These are phyloP conservation scores for Podarcis cretensis DNA, from an alignment of 2,113 vertebrate species.

Conservation along the genomic window DNA sequence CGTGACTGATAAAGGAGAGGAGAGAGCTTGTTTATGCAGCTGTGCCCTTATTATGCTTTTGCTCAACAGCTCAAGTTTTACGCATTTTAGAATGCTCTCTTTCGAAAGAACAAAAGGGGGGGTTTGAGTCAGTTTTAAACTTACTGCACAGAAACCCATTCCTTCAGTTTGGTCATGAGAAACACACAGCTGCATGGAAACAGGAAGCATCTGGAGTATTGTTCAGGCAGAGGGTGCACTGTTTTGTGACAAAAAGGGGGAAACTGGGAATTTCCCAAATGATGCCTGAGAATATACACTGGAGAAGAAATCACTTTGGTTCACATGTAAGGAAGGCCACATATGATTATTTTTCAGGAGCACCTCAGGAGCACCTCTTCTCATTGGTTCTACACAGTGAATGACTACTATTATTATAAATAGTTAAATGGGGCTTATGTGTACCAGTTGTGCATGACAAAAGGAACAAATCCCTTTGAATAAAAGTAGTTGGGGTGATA, in stretches of 20 bases:
- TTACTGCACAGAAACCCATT: too few relatives aligned
- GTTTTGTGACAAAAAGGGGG: rapidly evolving
- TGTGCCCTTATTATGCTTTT: too few relatives aligned
- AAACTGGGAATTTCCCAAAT: background rate
- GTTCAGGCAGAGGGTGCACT: background rate
- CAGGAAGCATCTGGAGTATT: conserved; percentile 25
- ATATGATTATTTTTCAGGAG: too few relatives aligned
- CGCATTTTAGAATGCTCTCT: too few relatives aligned
- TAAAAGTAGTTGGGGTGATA: background rate
- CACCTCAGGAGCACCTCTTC: too few relatives aligned
- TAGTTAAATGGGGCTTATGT: background rate
- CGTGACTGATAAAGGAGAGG: too few relatives aligned
- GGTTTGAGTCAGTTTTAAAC: too few relatives aligned
- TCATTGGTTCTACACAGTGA: background rate
- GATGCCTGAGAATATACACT: background rate
- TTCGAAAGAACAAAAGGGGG: too few relatives aligned
- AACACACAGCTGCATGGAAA: conserved; percentile 52
- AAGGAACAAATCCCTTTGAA: background rate
- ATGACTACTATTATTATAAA: background rate
- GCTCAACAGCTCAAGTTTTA: too few relatives aligned
- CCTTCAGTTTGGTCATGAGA: conserved; percentile 39
- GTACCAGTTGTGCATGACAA: background rate
- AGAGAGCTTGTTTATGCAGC: too few relatives aligned
- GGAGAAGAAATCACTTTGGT: too few relatives aligned
- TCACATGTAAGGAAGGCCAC: too few relatives aligned